Base-by-base conservation (phyloP, 2,888 invertebrate genomes). In the Nomada fucata region DNA sequence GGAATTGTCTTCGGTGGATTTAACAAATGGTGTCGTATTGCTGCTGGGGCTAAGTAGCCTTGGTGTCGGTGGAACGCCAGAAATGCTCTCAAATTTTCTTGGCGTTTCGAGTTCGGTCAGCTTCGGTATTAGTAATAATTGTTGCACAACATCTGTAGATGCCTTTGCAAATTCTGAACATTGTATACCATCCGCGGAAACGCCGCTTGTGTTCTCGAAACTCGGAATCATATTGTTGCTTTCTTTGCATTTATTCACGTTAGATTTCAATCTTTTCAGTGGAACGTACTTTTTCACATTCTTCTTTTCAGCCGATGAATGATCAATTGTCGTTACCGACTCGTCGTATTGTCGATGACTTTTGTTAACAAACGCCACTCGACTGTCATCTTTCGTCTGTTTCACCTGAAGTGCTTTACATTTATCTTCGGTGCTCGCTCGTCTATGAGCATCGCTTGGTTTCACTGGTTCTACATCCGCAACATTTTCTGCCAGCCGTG, bases 41-140 rank as follows among this genome's bases (percentile, higher is more conserved):
- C 90, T 92, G 4, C 86, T 90, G 0, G 94, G 93, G 36, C 91
- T 91, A 0, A 91, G 77, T 18, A 93, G 47, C 68, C 90, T 89
- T 9, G 94, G 93, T 0, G 94, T 94, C 2, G 93, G 92, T 0
- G 94, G 94, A 20, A 93, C 84, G 0, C 89, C 90, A 4, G 85
- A 75, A 2, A 65, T 79, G 1, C 78, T 86, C 18, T 91, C 91
- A 0, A 82, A 79, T 77, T 94, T 93, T 23, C 90, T 86, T 0
- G 93, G 93, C 2, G 93, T 93, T 68, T 92, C 92, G 18, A 93
- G 82, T 20, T 89, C 90, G 9, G 88, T 69, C 63, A 92, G 84
- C 29, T 90, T 86, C 0, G 90, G 83, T 13, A 90, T 53, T 29
- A 80, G 80, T n/a, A 80, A 23, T 5, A 84, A 83, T 20, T 82